phyloP scores from a whole-genome alignment of 2,888 invertebrate species.

The Biston betularia region DNA sequence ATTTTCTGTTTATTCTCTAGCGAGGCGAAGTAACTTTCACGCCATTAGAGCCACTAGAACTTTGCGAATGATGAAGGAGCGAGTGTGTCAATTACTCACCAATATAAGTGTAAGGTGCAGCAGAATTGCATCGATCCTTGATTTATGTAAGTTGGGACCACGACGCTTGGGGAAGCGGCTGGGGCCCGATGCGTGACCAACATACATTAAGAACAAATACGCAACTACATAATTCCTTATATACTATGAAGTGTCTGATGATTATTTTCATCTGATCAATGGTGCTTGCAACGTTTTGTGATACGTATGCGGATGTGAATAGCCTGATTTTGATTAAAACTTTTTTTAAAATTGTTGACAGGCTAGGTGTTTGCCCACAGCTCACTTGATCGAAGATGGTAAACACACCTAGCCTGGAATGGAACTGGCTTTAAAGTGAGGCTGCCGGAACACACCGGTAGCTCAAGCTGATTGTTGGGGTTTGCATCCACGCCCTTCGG shows the following conservation, averaged over 20 bases:
- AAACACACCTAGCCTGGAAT: too few species aligned
- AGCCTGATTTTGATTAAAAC: too few species aligned
- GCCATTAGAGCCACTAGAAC: slow-evolving; percentile 19
- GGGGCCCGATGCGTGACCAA: slow-evolving; percentile 52
- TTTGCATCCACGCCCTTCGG: too few species aligned
- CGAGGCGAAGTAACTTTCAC: not conserved
- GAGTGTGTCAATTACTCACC: slow-evolving; percentile 55
- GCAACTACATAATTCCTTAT: slow-evolving; percentile 41
- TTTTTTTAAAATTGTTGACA: too few species aligned
- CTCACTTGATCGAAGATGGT: too few species aligned
- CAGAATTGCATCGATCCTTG: slow-evolving; percentile 56
- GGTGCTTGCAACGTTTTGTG: slow-evolving; percentile 28
- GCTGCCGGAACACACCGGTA: too few species aligned
- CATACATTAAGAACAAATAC: slow-evolving; percentile 40
- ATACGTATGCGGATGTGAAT: slow-evolving; percentile 20
- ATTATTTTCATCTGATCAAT: slow-evolving; percentile 38
- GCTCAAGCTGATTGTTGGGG: too few species aligned
- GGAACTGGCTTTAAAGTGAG: too few species aligned
- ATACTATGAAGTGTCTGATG: slow-evolving; percentile 29
- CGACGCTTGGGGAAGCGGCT: slow-evolving; percentile 53
- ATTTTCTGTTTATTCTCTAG: not conserved
- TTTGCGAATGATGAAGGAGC: slow-evolving; percentile 32
- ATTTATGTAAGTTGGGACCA: slow-evolving; percentile 72
- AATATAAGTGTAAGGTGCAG: slow-evolving; percentile 60
- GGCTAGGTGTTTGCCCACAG: too few species aligned